Percentiles rank a stretch among this genome's conserved stretches.
phyloP scores from a whole-genome alignment of 2,888 invertebrate species.

The Frankliniella intonsa region DNA sequence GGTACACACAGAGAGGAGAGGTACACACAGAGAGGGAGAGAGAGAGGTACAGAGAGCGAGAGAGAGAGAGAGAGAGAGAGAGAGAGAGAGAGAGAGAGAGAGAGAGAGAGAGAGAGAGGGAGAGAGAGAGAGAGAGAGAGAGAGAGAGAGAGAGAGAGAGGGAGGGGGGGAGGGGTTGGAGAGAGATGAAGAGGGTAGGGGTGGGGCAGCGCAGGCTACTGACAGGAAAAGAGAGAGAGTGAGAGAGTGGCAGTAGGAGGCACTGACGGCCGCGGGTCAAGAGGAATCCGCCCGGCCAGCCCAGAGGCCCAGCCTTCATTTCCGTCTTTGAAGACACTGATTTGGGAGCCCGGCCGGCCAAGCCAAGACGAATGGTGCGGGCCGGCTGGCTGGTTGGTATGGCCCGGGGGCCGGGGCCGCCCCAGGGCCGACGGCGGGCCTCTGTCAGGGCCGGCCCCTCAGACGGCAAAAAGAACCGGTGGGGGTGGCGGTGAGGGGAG shows the following conservation, averaged over 20 bases:
- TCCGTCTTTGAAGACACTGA: slow-evolving; percentile 3
- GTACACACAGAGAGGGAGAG: no score
- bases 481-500: no score
- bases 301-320: slow-evolving; percentile 1
- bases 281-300: neutral
- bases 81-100: no score
- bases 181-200: neutral
- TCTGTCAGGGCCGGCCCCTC: no score
- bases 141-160: neutral
- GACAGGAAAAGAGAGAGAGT: neutral
- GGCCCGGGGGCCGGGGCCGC: no score
- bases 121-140: neutral
- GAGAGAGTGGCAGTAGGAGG: neutral
- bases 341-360: neutral
- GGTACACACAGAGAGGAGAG: no score
- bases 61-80: no score
- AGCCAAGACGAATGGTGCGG: neutral
- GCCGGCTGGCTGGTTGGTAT: no score
- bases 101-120: no score
- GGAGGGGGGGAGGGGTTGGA: neutral
- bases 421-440: no score
- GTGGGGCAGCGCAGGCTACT: neutral
- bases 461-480: no score
- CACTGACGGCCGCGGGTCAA: neutral
- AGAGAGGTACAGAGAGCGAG: no score